These are phyloP conservation scores for Vanessa cardui DNA, from an alignment of 2,888 invertebrate species.

Conservation along the genomic window DNA sequence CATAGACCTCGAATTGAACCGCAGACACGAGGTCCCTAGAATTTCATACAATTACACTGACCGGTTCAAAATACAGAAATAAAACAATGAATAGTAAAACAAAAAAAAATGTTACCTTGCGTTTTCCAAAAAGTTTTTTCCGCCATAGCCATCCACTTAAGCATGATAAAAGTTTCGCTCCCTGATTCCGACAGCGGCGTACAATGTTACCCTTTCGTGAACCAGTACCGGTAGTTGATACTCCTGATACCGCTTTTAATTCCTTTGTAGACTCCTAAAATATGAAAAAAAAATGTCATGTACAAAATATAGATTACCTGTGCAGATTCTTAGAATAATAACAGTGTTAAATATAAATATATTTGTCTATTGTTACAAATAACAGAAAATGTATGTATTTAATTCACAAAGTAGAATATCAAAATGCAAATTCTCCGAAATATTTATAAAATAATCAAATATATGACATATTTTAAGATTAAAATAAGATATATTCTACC, in stretches of 20 bases:
- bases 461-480: neutral
- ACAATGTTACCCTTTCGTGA: slow-evolving; percentile 62
- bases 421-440: too few relatives aligned
- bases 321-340: too few relatives aligned
- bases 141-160: slow-evolving; percentile 75
- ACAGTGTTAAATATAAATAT: too few relatives aligned
- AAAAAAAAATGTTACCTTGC: slow-evolving; percentile 51
- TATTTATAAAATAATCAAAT: too few relatives aligned
- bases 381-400: too few relatives aligned
- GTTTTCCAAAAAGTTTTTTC: slow-evolving; percentile 61
- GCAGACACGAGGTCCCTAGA: slow-evolving; percentile 54
- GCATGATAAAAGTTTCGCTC: slow-evolving; percentile 64
- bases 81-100: neutral
- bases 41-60: neutral
- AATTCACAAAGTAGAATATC: too few relatives aligned
- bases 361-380: too few relatives aligned
- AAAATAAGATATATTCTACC: slow-evolving; percentile 15
- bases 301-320: neutral
- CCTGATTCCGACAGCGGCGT: slow-evolving; percentile 65
- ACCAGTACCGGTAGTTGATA: slow-evolving; percentile 52
- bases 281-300: neutral
- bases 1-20: slow-evolving; percentile 54
- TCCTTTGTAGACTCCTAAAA: slow-evolving; percentile 45
- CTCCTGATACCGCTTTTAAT: slow-evolving; percentile 51
- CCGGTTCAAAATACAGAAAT: neutral